Percentiles rank a stretch among this genome's conserved stretches.
These are phyloP conservation scores for Tiaroga cobitis DNA, from an alignment of 2,797 vertebrate genomes.

Conservation along the genomic window DNA sequence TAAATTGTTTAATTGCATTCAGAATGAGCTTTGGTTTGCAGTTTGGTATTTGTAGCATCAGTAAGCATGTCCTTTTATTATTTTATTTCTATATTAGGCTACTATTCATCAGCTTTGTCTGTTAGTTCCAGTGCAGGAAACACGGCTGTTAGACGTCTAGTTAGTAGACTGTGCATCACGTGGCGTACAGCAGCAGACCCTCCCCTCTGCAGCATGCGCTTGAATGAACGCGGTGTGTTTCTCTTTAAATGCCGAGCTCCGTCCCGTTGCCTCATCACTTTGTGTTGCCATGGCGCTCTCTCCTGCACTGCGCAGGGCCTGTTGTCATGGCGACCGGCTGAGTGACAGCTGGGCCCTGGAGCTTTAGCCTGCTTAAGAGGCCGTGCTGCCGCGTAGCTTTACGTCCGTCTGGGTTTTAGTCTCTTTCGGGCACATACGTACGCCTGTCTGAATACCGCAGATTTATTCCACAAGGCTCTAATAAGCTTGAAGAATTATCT, in stretches of 20 bases:
- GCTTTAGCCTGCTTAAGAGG: slow-evolving; percentile 70
- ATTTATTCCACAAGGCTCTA: slow-evolving; percentile 68
- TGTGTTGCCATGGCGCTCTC: slow-evolving; percentile 78
- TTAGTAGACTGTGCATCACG: background rate
- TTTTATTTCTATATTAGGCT: background rate
- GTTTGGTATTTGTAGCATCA: background rate
- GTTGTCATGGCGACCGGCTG: slow-evolving; percentile 75
- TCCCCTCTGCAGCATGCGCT: slow-evolving; percentile 28
- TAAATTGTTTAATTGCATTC: background rate
- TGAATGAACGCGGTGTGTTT: slow-evolving; percentile 17
- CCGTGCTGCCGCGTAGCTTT: slow-evolving; percentile 43
- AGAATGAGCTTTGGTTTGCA: background rate
- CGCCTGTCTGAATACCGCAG: slow-evolving; percentile 49
- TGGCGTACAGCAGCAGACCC: background rate
- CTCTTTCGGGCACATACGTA: background rate
- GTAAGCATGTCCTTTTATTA: background rate
- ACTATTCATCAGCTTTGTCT: background rate
- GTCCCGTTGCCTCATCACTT: slow-evolving; percentile 68
- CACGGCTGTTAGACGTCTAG: background rate
- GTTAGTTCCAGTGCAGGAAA: background rate
- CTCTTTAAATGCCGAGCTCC: slow-evolving; percentile 20
- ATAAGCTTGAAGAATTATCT: slow-evolving; percentile 61
- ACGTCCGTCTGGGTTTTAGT: slow-evolving; percentile 13
- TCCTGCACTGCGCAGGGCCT: slow-evolving; percentile 74
- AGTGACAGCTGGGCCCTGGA: slow-evolving; percentile 78